Conservation (phyloP, 2,113 vertebrate species). For the Zosterops japonicus region DNA sequence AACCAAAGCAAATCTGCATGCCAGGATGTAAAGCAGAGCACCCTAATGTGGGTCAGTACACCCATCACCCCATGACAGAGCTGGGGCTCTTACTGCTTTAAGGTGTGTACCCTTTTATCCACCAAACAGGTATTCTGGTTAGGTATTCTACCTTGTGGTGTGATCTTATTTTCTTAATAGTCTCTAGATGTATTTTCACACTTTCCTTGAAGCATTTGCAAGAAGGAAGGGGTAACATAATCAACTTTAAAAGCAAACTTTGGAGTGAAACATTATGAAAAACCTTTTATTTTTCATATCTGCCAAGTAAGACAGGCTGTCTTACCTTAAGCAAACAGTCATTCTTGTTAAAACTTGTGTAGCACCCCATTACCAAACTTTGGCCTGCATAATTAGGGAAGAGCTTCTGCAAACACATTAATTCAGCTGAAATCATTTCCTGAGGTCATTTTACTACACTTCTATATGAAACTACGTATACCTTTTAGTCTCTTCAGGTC, state of each 20-base stretch:
- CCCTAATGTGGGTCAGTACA: neutral
- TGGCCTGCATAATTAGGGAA: neutral
- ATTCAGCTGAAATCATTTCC: neutral
- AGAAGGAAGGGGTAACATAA: neutral
- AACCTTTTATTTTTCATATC: neutral
- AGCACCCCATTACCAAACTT: neutral
- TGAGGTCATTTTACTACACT: neutral
- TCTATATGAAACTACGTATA: neutral
- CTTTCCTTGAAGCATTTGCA: neutral
- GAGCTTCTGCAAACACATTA: neutral
- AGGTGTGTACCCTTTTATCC: neutral
- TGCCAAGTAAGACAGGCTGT: neutral
- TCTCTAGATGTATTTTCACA: neutral
- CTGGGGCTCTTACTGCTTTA: neutral
- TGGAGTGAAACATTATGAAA: neutral
- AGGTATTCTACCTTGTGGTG: neutral
- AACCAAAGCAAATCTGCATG: neutral
- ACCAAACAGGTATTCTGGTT: neutral
- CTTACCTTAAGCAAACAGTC: neutral
- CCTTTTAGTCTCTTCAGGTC: neutral
- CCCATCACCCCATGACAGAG: neutral
- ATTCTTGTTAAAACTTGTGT: neutral
- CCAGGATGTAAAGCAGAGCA: neutral
- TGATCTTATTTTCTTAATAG: neutral
- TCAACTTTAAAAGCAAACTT: neutral